Conservation (phyloP, 2,797 vertebrate species). For the Anguilla anguilla region DNA sequence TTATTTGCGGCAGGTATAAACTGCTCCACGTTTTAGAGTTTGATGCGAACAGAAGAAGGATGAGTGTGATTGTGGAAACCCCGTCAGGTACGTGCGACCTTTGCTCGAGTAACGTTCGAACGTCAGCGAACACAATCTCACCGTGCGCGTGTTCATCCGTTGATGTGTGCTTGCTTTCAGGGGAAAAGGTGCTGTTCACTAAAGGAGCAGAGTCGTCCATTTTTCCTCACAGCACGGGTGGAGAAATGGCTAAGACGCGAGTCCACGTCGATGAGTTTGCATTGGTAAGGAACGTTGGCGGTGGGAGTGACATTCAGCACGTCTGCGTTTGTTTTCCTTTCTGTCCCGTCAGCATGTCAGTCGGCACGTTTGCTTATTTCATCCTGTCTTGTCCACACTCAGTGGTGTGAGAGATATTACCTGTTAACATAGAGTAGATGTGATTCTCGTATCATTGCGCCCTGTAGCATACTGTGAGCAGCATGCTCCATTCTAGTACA, state of each 20-base stretch:
- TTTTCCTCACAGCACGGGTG: conserved; percentile 83
- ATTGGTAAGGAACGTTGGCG: conserved; percentile 74
- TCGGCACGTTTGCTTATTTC: not conserved
- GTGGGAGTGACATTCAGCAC: not conserved
- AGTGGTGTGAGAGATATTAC: no score
- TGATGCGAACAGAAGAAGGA: conserved; percentile 89
- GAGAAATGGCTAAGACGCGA: conserved; percentile 92
- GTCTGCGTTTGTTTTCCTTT: not conserved
- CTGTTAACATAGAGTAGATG: no score
- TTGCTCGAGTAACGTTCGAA: not conserved
- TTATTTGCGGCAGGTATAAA: conserved; percentile 77
- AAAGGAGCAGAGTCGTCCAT: conserved; percentile 96
- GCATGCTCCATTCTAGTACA: no score
- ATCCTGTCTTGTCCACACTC: not conserved
- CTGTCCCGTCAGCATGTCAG: not conserved
- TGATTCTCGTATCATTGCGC: no score
- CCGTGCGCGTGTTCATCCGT: not conserved
- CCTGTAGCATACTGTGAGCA: no score
- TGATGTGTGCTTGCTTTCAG: conserved; percentile 60
- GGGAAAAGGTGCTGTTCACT: conserved; percentile 88
- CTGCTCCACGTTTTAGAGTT: conserved; percentile 94
- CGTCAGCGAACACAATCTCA: not conserved
- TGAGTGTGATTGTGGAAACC: conserved; percentile 93
- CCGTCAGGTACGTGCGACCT: conserved; percentile 78
- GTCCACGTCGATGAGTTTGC: conserved; percentile 96